These are phyloP conservation scores for Lasioglossum pauxillum DNA, from an alignment of 2,888 invertebrate species.

Conservation along the genomic window DNA sequence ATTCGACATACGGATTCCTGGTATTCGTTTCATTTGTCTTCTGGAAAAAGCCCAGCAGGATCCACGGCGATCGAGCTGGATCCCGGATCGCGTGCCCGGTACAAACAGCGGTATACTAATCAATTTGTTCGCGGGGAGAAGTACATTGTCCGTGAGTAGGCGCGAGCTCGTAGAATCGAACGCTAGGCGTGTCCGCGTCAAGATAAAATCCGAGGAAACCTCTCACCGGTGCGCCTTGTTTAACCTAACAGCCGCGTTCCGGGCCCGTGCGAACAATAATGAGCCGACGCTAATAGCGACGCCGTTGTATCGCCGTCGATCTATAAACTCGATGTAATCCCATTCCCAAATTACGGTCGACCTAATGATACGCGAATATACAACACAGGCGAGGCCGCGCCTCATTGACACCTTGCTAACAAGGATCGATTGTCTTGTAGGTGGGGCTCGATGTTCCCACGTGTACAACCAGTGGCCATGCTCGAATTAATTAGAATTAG, in stretches of 20 bases:
- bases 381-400: conserved; percentile 13
- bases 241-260: conserved; percentile 61
- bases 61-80: not conserved
- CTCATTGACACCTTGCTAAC: conserved; percentile 29
- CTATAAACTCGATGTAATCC: conserved; percentile 48
- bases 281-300: conserved; percentile 59
- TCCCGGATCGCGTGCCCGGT: conserved; percentile 29
- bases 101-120: conserved; percentile 47
- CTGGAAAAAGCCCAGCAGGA: not conserved
- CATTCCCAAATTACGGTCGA: conserved; percentile 32
- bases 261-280: conserved; percentile 46
- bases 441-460: conserved; percentile 19
- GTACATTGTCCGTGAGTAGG: conserved; percentile 61
- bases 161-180: conserved; percentile 57
- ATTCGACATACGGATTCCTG: too few species aligned
- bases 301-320: conserved; percentile 47
- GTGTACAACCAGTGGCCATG: not conserved
- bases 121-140: conserved; percentile 64
- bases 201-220: conserved; percentile 67
- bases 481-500: not conserved
- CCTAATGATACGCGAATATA: not conserved
- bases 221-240: conserved; percentile 53
- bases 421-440: conserved; percentile 26
- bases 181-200: conserved; percentile 60
- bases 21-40: too few species aligned